Percentiles rank a stretch among this genome's conserved stretches.
Conservation (phyloP, 2,888 invertebrate species). For the Bugula neritina region DNA sequence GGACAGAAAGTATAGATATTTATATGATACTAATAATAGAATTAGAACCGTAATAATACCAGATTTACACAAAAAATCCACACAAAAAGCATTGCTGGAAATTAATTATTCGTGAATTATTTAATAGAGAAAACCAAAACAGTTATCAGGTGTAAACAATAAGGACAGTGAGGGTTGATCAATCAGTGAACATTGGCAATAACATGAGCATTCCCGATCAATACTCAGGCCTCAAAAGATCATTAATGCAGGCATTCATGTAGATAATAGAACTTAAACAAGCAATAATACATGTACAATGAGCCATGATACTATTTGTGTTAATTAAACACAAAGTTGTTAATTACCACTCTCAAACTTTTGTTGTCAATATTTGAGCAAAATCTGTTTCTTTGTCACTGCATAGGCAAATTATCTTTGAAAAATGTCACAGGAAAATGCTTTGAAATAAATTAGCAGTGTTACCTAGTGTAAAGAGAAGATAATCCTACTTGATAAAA, state of each 20-base stretch:
- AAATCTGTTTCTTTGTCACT: neutral
- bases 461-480: neutral
- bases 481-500: neutral
- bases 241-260: neutral
- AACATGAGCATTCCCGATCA: neutral
- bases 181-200: neutral
- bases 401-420: neutral
- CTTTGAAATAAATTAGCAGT: constrained; percentile 14
- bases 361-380: neutral
- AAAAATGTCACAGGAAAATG: neutral
- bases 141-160: neutral
- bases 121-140: constrained; percentile 2
- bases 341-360: neutral
- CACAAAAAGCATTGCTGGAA: neutral
- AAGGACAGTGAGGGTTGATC: too few relatives aligned
- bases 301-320: neutral
- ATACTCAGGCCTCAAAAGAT: too few relatives aligned
- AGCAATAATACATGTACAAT: neutral
- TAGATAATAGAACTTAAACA: neutral
- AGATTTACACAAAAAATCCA: neutral
- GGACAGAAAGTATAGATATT: neutral
- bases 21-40: neutral
- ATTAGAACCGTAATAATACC: neutral
- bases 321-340: constrained; percentile 8
- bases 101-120: constrained; percentile 12